Base-by-base conservation (phyloP, 2,797 vertebrate species). In the Microctenopoma lineatum region DNA sequence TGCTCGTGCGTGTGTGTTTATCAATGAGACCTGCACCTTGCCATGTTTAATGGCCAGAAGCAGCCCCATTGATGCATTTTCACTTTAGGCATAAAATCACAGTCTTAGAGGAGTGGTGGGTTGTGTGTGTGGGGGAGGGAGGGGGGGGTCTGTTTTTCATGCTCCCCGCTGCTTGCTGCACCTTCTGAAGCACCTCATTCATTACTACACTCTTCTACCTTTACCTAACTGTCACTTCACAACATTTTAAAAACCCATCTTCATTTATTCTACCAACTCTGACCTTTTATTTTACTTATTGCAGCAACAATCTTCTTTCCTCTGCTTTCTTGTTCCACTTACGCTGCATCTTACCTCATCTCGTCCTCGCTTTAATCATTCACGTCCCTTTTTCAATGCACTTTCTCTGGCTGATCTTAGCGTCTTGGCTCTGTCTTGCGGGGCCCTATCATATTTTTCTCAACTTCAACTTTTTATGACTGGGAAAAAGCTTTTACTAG, bases 1-100 rank as follows among this genome's bases (percentile, higher is more conserved):
- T 63, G 62, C 18, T 36, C 58, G 52, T 65, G 66, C 55, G 56
- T 67, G 29, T 61, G 48, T 67, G 73, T 88, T 79, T 75, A 80
- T 85, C 39, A 84, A 85, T 88, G 78, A 82, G 79, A 73, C 58
- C 42, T 64, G 61, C 36, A 65, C 64, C 51, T 66, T 38, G 75
- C 73, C 75, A 73, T 72, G 79, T 84, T 70, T 83, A 85, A 82
- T 85, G 75, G 72, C 80, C 74, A 86, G 68, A 63, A 66, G 58
- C 72, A 64, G 61, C 57, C 76, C 56, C 61, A 76, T 26, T 81
- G 73, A 84, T 87, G 65, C 66, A 72, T 80, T 82, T 57, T 79
- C 75, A 77, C 78, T 74, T 44, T 42, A 72, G 66, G 77, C 67
- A 66, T 84, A 78, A 84, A 87, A 85, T 72, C 79, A 77, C 42